Evolutionary conservation across 2,113 vertebrate genomes (phyloP), one percentile per base, ranked within the genome.

Genomic region (Ciconia boyciana): DNA sequence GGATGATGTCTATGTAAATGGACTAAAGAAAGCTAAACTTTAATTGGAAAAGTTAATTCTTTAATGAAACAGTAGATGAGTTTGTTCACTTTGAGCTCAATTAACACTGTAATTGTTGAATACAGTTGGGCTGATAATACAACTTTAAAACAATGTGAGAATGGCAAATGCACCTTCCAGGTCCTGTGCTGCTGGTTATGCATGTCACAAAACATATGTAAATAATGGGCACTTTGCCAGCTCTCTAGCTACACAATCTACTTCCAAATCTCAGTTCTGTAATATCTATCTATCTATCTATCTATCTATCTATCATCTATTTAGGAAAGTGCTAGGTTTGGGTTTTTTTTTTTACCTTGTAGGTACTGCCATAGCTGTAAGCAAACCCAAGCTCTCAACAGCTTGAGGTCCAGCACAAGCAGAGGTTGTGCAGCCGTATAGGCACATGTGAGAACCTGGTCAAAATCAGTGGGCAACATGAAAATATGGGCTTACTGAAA

Each of bases 41-140:
- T 96, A 96, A 96, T 93, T 96, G 85, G 61, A 97, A 96, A 97
- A 96, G 82, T 92, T 94, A 89, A 84, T 93, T 92, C 51, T 89
- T 90, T 96, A 95, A 91, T 93, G 89, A 94, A 93, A 93, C 16
- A 61, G 17, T 69, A 92, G 83, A 89, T 83, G 34, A 77, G 25
- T 76, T 97, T 78, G n/a, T 83, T 96, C 87, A 81, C 28, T 96
- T 90, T 13, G 21, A 95, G 82, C 43, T 93, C 86, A 79, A n/a
- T 94, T 95, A 96, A 58, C 29, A 60, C 13, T 54, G 24, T 72
- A 83, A 76, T 58, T 69, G 17, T 93, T 88, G 48, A 84, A 71
- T 84, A 89, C 11, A 83, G 41, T 29, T 93, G 46, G 46, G 74
- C 26, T 86, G 26, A 75, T 70, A 81, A 80, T 69, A 49, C 16